A percentile compares a stretch with the other conserved stretches of the same genome.
These are phyloP conservation scores for Xanthia icteritia DNA, from an alignment of 2,888 invertebrate genomes.

Conservation along the genomic window DNA sequence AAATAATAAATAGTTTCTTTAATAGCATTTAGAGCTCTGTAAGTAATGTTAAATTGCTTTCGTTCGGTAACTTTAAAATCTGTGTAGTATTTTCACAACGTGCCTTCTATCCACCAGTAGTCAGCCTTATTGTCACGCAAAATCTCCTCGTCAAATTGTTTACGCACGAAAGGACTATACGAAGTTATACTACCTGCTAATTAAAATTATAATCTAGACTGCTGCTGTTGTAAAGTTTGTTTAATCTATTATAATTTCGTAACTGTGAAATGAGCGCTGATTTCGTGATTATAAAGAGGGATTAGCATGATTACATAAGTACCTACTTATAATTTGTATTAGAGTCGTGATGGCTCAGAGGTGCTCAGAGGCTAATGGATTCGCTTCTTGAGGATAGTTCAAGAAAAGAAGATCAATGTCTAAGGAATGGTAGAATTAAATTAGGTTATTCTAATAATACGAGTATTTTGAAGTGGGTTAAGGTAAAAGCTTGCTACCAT, in stretches of 20 bases:
- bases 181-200: neutral
- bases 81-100: neutral
- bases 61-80: neutral
- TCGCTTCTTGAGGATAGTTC: neutral
- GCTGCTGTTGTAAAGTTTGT: neutral
- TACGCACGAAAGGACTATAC: neutral
- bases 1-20: neutral
- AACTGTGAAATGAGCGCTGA: neutral
- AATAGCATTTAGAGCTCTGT: neutral
- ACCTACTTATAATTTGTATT: neutral
- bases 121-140: neutral
- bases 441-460: neutral
- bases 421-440: neutral
- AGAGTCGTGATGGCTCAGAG: no score
- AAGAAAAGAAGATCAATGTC: neutral
- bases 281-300: neutral
- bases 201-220: neutral
- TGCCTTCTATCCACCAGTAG: no score
- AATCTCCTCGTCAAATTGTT: neutral
- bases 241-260: slow-evolving; percentile 1
- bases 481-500: neutral
- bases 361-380: neutral
- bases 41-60: neutral
- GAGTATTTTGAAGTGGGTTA: slow-evolving; percentile 14
- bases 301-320: slow-evolving; percentile 3